Percentiles rank a stretch among this genome's conserved stretches.
Conservation (phyloP, 2,888 invertebrate species). For the Notodonta ziczac region DNA sequence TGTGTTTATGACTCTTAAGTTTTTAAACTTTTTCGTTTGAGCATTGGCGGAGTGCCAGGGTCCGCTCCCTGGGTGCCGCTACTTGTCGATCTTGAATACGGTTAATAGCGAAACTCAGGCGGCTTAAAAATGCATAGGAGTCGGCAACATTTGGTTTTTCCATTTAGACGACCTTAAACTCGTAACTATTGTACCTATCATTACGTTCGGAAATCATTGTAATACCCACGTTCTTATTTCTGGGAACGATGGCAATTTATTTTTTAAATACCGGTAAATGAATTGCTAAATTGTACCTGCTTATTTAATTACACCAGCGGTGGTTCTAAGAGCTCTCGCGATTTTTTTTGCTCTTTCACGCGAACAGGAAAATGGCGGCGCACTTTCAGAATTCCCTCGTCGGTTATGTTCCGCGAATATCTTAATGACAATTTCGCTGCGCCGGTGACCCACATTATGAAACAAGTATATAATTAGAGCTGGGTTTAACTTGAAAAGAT, state of each 20-base stretch:
- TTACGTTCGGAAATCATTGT: too few relatives aligned
- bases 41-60: slow-evolving; percentile 1
- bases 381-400: slow-evolving; percentile 7
- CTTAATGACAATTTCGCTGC: slow-evolving; percentile 24
- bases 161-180: too few relatives aligned
- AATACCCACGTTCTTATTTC: neutral
- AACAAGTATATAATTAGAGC: slow-evolving; percentile 1
- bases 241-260: neutral
- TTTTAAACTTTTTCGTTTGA: slow-evolving; percentile 3
- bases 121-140: too few relatives aligned
- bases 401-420: slow-evolving; percentile 20
- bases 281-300: neutral
- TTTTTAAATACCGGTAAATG: neutral
- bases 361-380: slow-evolving; percentile 6
- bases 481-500: neutral
- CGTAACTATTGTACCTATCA: too few relatives aligned
- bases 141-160: too few relatives aligned
- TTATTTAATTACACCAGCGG: slow-evolving; percentile 1
- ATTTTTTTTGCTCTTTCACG: neutral
- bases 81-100: slow-evolving; percentile 1
- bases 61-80: neutral
- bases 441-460: slow-evolving; percentile 23
- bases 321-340: neutral
- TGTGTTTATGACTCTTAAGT: slow-evolving; percentile 5
- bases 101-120: neutral